phyloP scores from a whole-genome alignment of 2,113 vertebrate species.

The Pterocles burchelli region DNA sequence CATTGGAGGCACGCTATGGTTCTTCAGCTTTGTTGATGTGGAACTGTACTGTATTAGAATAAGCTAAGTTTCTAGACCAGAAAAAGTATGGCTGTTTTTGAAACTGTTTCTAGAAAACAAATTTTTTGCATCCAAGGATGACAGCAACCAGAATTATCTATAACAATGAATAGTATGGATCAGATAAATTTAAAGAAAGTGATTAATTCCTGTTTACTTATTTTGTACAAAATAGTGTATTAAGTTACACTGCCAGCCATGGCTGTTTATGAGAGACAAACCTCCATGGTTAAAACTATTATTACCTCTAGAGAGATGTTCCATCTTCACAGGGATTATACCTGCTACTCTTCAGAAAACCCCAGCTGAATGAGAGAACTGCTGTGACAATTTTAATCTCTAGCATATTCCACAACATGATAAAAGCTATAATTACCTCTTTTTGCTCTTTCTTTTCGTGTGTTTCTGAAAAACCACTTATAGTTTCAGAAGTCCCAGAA shows the following conservation, averaged over 20 bases:
- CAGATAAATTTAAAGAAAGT: neutral
- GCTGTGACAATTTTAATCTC: neutral
- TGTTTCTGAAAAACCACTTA: neutral
- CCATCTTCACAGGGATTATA: neutral
- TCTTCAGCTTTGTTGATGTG: neutral
- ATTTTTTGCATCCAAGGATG: neutral
- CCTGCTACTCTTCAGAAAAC: neutral
- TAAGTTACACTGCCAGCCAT: neutral
- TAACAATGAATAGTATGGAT: neutral
- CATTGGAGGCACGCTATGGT: neutral
- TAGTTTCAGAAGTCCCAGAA: slow-evolving; percentile 3
- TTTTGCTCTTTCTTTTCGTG: neutral
- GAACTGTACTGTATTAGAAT: neutral
- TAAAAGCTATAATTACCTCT: neutral
- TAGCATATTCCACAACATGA: neutral
- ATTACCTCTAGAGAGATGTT: neutral
- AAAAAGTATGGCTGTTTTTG: neutral
- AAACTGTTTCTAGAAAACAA: neutral
- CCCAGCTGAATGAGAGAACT: neutral
- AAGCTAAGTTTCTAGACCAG: neutral
- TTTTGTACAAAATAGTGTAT: neutral
- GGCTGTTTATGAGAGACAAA: neutral
- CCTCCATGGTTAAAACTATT: neutral
- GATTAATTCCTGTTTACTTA: neutral
- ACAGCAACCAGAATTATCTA: neutral